phyloP scores from a whole-genome alignment of 1,140 invertebrate species.

The Scaptodrosophila lebanonensis region DNA sequence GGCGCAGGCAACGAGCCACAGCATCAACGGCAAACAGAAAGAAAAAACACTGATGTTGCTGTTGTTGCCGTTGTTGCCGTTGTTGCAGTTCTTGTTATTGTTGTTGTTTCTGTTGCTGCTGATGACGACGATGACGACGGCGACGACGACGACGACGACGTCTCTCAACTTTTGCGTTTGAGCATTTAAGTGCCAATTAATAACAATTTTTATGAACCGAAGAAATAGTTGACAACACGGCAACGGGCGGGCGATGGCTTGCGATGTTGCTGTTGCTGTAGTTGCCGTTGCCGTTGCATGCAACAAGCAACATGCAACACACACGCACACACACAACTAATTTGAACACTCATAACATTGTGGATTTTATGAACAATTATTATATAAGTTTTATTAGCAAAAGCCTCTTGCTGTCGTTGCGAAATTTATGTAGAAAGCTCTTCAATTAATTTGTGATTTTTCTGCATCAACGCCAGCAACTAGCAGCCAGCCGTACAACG shows the following conservation, averaged over 20 bases:
- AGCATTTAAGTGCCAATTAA: conserved; percentile 77
- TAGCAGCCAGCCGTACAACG: conserved; percentile 3
- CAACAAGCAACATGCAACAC: conserved; percentile 66
- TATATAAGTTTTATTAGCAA: conserved; percentile 76
- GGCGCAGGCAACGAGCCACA: conserved; percentile 17
- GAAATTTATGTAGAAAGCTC: conserved; percentile 13
- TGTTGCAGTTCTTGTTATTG: conserved; percentile 3
- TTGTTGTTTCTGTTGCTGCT: neutral
- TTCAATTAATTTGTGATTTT: conserved; percentile 76
- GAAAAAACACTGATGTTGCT: conserved; percentile 35
- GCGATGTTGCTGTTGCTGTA: conserved; percentile 27
- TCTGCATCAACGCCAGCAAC: conserved; percentile 34
- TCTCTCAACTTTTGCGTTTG: conserved; percentile 75
- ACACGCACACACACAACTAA: conserved; percentile 57
- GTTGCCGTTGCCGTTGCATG: conserved; percentile 49
- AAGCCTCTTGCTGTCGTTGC: conserved; percentile 22
- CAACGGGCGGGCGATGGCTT: conserved; percentile 34
- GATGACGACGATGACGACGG: neutral
- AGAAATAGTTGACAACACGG: conserved; percentile 77
- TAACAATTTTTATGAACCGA: conserved; percentile 77
- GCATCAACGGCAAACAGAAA: conserved; percentile 30
- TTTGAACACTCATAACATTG: conserved; percentile 76
- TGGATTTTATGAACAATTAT: conserved; percentile 77
- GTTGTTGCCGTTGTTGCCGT: conserved; percentile 21
- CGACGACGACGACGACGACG: conserved; percentile 31